Base-by-base conservation (phyloP, 2,888 invertebrate species). In the Oligia latruncula region DNA sequence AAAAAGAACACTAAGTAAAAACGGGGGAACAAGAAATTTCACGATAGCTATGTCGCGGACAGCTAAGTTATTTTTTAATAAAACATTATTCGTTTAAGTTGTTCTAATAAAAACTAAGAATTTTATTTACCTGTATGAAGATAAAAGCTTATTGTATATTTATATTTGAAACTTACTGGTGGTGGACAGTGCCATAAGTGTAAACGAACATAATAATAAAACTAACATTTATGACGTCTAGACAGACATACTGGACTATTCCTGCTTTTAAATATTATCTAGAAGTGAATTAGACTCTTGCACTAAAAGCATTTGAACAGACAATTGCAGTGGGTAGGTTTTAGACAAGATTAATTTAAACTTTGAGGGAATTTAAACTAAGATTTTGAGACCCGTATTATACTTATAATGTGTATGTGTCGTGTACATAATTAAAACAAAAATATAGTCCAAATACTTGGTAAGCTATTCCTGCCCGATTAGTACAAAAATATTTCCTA, bases 191-290 rank as follows among this genome's bases (percentile, higher is more conserved):
- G n/a, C 17, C 64, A 55, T 71, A 55, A 62, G 65, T 74, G 43
- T 68, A 71, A 73, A 75, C 55, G 55, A 64, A 72, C 65, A 71
- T 71, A 86, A 84, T 60, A 88, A 83, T 87, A 85, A 88, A 85
- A 75, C 74, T 70, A 78, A 82, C 85, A 58, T 81, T 82, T 88
- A 84, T 83, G 83, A 78, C 52, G 84, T 84, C 84, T 84, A 84
- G 86, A 85, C 87, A 66, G 74, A 75, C 49, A 40, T 55, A 58
- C 71, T 64, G 74, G 49, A 70, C 64, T 73, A 40, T 77, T 82
- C 70, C 62, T 76, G 6, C 35, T 77, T 77, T 82, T 15, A 52
- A 49, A 77, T 17, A 46, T 29, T n/a, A 35, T 68, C 29, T 77
- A 35, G 29, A 74, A 79, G 62, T 71, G 46, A 64, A 68, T 65